phyloP scores from a whole-genome alignment of 1,140 invertebrate genomes.

The Catajapyx aquilonaris region DNA sequence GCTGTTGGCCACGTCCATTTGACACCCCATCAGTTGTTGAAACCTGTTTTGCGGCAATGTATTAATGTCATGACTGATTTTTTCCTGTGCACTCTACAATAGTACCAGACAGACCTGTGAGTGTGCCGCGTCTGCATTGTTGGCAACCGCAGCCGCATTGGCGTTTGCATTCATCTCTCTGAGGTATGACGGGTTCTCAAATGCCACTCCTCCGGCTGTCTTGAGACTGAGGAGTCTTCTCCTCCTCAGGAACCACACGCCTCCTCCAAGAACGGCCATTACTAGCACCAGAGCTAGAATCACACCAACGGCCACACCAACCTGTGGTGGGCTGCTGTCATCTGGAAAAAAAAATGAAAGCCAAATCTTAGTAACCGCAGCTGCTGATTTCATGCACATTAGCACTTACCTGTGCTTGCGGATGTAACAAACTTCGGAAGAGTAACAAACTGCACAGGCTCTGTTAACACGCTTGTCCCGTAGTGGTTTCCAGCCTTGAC shows the following conservation, averaged over 20 bases:
- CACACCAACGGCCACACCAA: slow-evolving; percentile 38
- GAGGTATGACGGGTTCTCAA: slow-evolving; percentile 67
- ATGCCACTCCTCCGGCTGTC: slow-evolving; percentile 44
- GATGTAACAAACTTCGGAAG: slow-evolving; percentile 37
- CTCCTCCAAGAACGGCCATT: slow-evolving; percentile 32
- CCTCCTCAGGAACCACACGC: slow-evolving; percentile 39
- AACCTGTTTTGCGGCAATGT: background rate
- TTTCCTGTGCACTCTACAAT: slow-evolving; percentile 2
- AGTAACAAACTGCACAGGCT: slow-evolving; percentile 45
- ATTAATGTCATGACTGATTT: background rate
- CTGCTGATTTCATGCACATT: background rate
- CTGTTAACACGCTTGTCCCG: slow-evolving; percentile 49
- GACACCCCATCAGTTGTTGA: slow-evolving; percentile 6
- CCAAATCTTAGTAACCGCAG: slow-evolving; percentile 4
- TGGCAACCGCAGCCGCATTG: slow-evolving; percentile 43
- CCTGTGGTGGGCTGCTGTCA: slow-evolving; percentile 21
- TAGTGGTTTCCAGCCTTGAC: slow-evolving; percentile 59
- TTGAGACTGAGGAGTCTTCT: slow-evolving; percentile 31
- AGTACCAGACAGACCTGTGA: background rate
- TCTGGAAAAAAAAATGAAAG: slow-evolving; percentile 15
- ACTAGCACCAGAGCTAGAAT: slow-evolving; percentile 40
- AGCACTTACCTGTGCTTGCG: slow-evolving; percentile 28
- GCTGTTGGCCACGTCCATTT: slow-evolving; percentile 7
- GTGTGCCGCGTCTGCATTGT: slow-evolving; percentile 30
- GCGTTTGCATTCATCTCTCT: too few species aligned